These are phyloP conservation scores for Protaetia brevitarsis DNA, from an alignment of 1,140 invertebrate genomes.

Conservation along the genomic window DNA sequence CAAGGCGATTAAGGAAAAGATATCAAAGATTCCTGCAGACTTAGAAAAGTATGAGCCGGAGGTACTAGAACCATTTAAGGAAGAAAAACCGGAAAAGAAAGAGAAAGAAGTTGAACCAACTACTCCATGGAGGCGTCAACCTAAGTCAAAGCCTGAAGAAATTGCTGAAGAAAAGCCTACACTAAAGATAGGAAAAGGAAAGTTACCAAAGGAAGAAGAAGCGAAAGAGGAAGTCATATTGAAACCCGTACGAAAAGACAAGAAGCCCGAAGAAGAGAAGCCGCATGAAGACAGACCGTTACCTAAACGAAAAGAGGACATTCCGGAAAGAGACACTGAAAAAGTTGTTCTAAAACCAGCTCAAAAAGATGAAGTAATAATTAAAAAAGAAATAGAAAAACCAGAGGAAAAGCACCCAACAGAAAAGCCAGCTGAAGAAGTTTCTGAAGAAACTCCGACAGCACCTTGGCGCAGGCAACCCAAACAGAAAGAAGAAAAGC, in stretches of 20 bases:
- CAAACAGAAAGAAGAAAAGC: constrained; percentile 42
- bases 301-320: constrained; percentile 35
- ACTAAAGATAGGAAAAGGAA: constrained; percentile 43
- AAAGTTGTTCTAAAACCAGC: constrained; percentile 12
- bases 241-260: constrained; percentile 47
- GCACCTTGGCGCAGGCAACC: constrained; percentile 37
- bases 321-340: constrained; percentile 33
- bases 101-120: constrained; percentile 33
- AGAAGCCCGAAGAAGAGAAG: constrained; percentile 42
- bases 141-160: constrained; percentile 40
- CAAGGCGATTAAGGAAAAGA: constrained; percentile 24
- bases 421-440: constrained; percentile 35
- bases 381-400: constrained; percentile 31
- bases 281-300: constrained; percentile 38
- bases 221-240: constrained; percentile 44
- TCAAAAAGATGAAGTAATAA: constrained; percentile 32
- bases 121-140: constrained; percentile 40
- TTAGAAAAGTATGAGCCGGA: constrained; percentile 40
- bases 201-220: constrained; percentile 45
- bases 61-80: constrained; percentile 35
- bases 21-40: constrained; percentile 25
- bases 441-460: constrained; percentile 37
- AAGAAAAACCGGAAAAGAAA: constrained; percentile 40
- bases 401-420: constrained; percentile 35
- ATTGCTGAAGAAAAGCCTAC: constrained; percentile 35